Percentiles rank a stretch among this genome's conserved stretches.
Conservation (phyloP, 1,140 invertebrate species). For the Zaprionus africanus region DNA sequence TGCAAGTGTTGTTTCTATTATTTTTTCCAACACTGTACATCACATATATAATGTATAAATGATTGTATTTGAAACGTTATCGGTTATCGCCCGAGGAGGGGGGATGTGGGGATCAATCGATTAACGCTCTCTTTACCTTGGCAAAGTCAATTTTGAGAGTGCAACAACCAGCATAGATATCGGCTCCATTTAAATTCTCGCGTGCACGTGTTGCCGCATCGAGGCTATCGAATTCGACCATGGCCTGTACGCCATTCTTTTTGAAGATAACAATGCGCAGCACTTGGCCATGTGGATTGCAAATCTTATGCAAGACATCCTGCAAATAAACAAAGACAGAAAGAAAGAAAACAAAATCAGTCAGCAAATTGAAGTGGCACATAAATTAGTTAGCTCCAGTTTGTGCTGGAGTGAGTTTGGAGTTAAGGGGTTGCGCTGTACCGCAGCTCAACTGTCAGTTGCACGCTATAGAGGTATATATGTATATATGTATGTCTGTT, state of each 20-base stretch:
- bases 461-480: background rate
- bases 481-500: background rate
- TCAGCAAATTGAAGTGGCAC: background rate
- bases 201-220: constrained; percentile 98
- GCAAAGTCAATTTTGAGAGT: constrained; percentile 99
- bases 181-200: constrained; percentile 97
- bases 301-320: constrained; percentile 99
- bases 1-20: no score
- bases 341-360: background rate
- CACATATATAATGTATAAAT: background rate
- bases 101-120: background rate
- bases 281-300: constrained; percentile 97
- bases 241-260: constrained; percentile 99
- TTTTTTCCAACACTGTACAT: no score
- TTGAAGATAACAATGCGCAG: constrained; percentile 99
- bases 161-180: constrained; percentile 99
- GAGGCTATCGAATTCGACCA: constrained; percentile 99
- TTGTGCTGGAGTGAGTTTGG: no score
- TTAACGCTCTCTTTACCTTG: constrained; percentile 89
- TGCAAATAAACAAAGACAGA: constrained; percentile 87
- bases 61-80: background rate
- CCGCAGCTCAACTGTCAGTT: constrained; percentile 8
- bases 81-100: background rate
- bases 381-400: background rate
- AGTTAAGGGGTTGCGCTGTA: no score